Conservation (phyloP, 2,113 vertebrate species). For the Chloebia gouldiae region DNA sequence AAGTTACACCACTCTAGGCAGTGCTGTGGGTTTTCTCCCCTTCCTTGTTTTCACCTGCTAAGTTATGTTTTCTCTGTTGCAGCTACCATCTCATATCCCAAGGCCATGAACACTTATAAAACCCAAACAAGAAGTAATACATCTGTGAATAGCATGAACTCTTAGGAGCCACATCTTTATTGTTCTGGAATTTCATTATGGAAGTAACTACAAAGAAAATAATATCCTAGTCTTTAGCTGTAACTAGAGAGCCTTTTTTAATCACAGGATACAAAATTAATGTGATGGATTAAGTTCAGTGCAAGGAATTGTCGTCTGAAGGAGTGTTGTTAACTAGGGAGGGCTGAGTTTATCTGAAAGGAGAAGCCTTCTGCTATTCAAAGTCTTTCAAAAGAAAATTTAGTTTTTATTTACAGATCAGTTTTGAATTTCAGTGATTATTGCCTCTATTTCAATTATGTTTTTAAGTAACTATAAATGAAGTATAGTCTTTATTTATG, state of each 20-base stretch:
- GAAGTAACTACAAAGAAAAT: not conserved
- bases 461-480: not conserved
- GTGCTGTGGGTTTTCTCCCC: rapidly evolving
- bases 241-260: not conserved
- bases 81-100: not conserved
- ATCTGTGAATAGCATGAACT: not conserved
- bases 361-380: not conserved
- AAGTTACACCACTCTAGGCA: not conserved
- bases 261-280: not conserved
- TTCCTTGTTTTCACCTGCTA: not conserved
- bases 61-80: not conserved
- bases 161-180: not conserved
- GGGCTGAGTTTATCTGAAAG: not conserved
- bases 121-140: not conserved
- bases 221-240: not conserved
- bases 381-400: not conserved
- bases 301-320: not conserved
- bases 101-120: not conserved
- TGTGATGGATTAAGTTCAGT: not conserved
- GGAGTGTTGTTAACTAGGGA: not conserved
- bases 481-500: not conserved
- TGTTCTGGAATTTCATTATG: not conserved
- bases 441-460: not conserved
- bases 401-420: not conserved
- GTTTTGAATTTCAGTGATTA: not conserved